These are phyloP conservation scores for Hypolimnas misippus DNA, from an alignment of 2,888 invertebrate genomes.

Conservation along the genomic window DNA sequence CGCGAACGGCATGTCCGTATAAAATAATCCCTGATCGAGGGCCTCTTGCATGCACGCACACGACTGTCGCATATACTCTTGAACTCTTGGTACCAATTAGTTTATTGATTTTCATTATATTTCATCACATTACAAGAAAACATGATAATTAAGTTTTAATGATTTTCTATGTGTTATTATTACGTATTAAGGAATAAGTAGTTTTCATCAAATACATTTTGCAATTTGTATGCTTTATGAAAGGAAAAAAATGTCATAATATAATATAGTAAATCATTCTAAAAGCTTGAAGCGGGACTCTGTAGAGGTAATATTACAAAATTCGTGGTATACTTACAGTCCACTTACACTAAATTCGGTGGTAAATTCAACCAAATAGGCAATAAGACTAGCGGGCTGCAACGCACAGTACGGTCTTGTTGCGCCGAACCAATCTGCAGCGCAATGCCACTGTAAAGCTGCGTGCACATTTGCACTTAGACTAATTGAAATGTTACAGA, in stretches of 20 bases:
- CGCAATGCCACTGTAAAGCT: constrained; percentile 49
- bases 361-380: constrained; percentile 74
- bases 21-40: constrained; percentile 58
- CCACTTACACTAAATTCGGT: constrained; percentile 54
- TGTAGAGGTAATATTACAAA: constrained; percentile 43
- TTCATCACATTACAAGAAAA: neutral
- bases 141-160: neutral
- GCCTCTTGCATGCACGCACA: constrained; percentile 47
- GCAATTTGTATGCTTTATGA: too few species aligned
- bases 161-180: too few species aligned
- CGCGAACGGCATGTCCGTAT: constrained; percentile 70
- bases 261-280: neutral
- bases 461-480: constrained; percentile 44
- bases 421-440: constrained; percentile 63
- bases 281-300: constrained; percentile 12
- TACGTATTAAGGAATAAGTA: too few species aligned
- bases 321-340: constrained; percentile 47
- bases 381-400: constrained; percentile 48
- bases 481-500: constrained; percentile 1
- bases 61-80: constrained; percentile 44
- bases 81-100: constrained; percentile 17
- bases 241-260: too few species aligned
- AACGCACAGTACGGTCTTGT: constrained; percentile 69
- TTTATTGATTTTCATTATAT: constrained; percentile 9
- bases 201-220: too few species aligned